Conservation (phyloP, 1,140 invertebrate genomes). For the Pseudomyrmex flavicornis region DNA sequence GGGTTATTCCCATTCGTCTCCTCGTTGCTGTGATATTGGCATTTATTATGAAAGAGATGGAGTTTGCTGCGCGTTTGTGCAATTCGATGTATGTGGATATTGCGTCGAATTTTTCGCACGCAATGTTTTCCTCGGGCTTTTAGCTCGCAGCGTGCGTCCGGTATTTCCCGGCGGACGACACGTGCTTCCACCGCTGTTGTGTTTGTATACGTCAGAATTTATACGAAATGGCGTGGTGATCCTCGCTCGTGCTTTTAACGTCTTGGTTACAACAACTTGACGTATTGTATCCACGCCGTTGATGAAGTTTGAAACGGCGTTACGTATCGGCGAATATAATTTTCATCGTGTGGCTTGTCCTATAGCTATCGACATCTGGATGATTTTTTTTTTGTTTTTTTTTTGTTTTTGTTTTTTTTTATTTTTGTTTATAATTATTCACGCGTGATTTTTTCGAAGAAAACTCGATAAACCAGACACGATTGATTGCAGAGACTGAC, state of each 20-base stretch:
- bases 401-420: no score
- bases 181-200: constrained; percentile 22
- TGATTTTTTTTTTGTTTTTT: neutral
- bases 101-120: constrained; percentile 20
- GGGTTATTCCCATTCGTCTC: neutral
- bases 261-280: constrained; percentile 30
- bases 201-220: constrained; percentile 44
- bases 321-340: neutral
- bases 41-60: constrained; percentile 25
- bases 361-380: constrained; percentile 35
- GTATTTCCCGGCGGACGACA: constrained; percentile 60
- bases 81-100: neutral
- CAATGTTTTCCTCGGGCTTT: constrained; percentile 25
- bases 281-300: constrained; percentile 13
- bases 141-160: neutral
- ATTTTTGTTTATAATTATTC: neutral
- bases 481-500: neutral
- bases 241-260: constrained; percentile 55
- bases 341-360: neutral
- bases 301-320: constrained; percentile 34
- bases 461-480: constrained; percentile 33
- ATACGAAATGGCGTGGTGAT: constrained; percentile 24
- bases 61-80: constrained; percentile 2
- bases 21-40: constrained; percentile 5
- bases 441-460: constrained; percentile 8